These are phyloP conservation scores for Orientallactaga bullata DNA, from an alignment of 2,113 vertebrate species.

Conservation along the genomic window DNA sequence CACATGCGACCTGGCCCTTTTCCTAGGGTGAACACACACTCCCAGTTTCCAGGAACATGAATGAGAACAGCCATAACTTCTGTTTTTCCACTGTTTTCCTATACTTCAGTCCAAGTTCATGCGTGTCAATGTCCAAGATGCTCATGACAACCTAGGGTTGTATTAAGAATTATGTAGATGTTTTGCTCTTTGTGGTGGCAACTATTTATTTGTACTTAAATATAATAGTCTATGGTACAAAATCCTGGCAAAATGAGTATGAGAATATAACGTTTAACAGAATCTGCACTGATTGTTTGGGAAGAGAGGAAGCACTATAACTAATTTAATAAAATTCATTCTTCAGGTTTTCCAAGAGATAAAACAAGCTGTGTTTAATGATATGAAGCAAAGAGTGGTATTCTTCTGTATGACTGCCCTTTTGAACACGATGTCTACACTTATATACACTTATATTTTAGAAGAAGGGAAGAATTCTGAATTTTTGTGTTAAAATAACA, in stretches of 20 bases:
- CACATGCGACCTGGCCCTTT: constrained; percentile 61
- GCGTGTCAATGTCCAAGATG: background rate
- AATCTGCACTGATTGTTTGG: background rate
- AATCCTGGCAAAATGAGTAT: background rate
- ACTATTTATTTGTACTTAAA: constrained; percentile 54
- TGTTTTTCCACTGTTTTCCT: constrained; percentile 45
- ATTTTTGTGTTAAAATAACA: background rate
- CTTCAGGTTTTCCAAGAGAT: background rate
- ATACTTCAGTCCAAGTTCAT: constrained; percentile 58
- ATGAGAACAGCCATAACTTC: constrained; percentile 60
- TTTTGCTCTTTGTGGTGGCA: constrained; percentile 38
- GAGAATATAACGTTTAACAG: constrained; percentile 9
- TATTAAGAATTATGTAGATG: background rate
- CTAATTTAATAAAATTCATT: background rate
- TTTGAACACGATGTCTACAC: background rate
- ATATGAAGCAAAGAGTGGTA: background rate
- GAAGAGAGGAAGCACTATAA: background rate
- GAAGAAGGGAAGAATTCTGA: background rate
- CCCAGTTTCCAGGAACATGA: constrained; percentile 71
- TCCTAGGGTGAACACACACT: constrained; percentile 69
- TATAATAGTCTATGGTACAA: constrained; percentile 7
- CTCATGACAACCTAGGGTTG: background rate
- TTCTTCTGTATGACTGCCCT: background rate
- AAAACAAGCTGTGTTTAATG: constrained; percentile 14
- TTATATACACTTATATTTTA: background rate